phyloP scores from a whole-genome alignment of 1,140 invertebrate species.

The Drosophila cardini region DNA sequence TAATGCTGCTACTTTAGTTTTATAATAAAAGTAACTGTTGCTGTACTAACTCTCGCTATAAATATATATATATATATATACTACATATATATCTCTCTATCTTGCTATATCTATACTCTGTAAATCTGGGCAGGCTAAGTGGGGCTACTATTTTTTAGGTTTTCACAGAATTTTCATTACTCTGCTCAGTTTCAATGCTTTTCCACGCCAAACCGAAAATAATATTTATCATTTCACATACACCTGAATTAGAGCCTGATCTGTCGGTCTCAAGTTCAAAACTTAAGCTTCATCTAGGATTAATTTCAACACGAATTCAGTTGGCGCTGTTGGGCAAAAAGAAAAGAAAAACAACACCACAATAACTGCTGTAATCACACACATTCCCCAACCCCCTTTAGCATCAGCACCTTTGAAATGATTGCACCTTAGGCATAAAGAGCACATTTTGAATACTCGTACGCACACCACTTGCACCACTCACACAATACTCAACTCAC shows the following conservation, averaged over 20 bases:
- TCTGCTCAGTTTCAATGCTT: constrained; percentile 27
- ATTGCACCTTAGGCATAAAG: constrained; percentile 61
- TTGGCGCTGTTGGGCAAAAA: constrained; percentile 36
- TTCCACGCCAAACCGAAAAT: constrained; percentile 14
- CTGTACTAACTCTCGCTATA: constrained; percentile 23
- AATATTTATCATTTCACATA: constrained; percentile 20
- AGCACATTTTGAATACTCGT: constrained; percentile 73
- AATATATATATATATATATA: no score
- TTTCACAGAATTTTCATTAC: neutral
- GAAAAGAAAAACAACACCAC: constrained; percentile 1
- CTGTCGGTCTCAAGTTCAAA: neutral
- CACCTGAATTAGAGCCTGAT: neutral
- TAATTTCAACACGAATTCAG: constrained; percentile 22
- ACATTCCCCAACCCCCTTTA: neutral
- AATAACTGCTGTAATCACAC: constrained; percentile 23
- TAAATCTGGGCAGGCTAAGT: constrained; percentile 26
- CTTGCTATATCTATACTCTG: constrained; percentile 5
- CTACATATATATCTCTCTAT: constrained; percentile 10
- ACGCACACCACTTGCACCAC: constrained; percentile 42
- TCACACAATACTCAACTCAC: constrained; percentile 8
- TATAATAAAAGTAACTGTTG: constrained; percentile 30
- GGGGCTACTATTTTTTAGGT: constrained; percentile 17
- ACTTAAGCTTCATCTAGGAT: constrained; percentile 1
- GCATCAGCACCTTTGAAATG: constrained; percentile 30
- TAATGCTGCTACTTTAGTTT: constrained; percentile 29